phyloP scores from a whole-genome alignment of 2,888 invertebrate genomes.

The Drosophila niveifrons region DNA sequence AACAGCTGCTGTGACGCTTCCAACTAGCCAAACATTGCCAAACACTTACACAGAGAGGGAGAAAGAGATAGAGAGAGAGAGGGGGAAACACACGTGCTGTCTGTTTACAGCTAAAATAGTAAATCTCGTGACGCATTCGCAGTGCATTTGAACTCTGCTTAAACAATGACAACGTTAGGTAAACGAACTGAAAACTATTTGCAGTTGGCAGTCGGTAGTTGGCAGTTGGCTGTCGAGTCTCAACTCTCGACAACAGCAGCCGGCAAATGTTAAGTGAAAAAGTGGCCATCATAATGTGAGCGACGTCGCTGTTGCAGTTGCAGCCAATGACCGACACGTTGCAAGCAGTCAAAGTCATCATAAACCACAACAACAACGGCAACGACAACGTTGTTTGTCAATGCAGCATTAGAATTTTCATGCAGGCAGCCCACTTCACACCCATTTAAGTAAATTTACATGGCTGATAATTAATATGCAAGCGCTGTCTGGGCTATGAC shows the following conservation, averaged over 20 bases:
- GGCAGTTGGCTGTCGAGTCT: conserved; percentile 11
- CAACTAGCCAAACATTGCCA: conserved; percentile 32
- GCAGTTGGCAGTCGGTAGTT: conserved; percentile 48
- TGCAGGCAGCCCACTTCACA: conserved; percentile 64
- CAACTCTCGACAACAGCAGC: conserved; percentile 14
- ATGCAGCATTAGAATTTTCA: conserved; percentile 53
- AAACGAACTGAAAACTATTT: conserved; percentile 77
- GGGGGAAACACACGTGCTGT: conserved; percentile 42
- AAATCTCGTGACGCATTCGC: conserved; percentile 74
- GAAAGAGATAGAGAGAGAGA: conserved; percentile 11
- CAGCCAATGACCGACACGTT: conserved; percentile 54
- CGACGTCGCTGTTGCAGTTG: conserved; percentile 26
- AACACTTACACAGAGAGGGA: conserved; percentile 20
- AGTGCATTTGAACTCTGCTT: conserved; percentile 62
- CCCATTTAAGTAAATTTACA: conserved; percentile 62
- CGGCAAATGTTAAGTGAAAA: conserved; percentile 63
- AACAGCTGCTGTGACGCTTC: conserved; percentile 31
- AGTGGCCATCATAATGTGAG: conserved; percentile 59
- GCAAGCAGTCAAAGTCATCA: conserved; percentile 21
- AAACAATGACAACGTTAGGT: conserved; percentile 71
- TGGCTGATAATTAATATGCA: conserved; percentile 49
- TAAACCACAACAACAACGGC: conserved; percentile 16
- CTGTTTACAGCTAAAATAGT: conserved; percentile 43
- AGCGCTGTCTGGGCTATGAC: conserved; percentile 39
- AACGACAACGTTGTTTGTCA: conserved; percentile 29